Evolutionary conservation across 2,888 invertebrate genomes (phyloP).

Genomic region (Nebria salina): DNA sequence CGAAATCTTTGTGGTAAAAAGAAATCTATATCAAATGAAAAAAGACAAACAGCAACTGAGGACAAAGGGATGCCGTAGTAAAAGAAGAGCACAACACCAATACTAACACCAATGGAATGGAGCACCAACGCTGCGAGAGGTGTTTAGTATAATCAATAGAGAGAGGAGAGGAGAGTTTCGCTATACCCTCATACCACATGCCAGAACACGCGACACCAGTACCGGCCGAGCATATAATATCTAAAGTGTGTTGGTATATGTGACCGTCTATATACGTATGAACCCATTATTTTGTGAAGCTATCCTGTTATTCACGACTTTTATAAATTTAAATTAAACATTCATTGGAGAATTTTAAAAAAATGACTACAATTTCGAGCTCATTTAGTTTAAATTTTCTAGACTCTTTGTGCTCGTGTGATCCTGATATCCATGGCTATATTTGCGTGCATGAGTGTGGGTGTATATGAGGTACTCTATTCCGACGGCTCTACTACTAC

Average conservation of each 20-base stretch:
- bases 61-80: background rate
- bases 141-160: slow-evolving; percentile 45
- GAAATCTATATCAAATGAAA: background rate
- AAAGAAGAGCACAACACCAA: slow-evolving; percentile 13
- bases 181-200: slow-evolving; percentile 13
- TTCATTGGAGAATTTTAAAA: too few relatives aligned
- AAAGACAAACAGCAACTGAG: background rate
- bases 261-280: background rate
- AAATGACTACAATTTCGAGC: too few relatives aligned
- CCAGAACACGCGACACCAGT: slow-evolving; percentile 13
- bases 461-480: background rate
- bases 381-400: too few relatives aligned
- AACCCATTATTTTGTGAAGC: background rate
- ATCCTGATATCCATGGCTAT: background rate
- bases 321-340: background rate
- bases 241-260: background rate
- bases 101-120: background rate
- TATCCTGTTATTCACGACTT: background rate
- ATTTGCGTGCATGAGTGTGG: background rate
- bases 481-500: background rate
- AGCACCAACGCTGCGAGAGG: slow-evolving; percentile 21
- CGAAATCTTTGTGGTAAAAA: background rate
- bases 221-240: slow-evolving; percentile 2
- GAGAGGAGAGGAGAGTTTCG: slow-evolving; percentile 18
- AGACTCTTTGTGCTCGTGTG: background rate